These are phyloP conservation scores for Diarsia rubi DNA, from an alignment of 2,888 invertebrate species.

Conservation along the genomic window DNA sequence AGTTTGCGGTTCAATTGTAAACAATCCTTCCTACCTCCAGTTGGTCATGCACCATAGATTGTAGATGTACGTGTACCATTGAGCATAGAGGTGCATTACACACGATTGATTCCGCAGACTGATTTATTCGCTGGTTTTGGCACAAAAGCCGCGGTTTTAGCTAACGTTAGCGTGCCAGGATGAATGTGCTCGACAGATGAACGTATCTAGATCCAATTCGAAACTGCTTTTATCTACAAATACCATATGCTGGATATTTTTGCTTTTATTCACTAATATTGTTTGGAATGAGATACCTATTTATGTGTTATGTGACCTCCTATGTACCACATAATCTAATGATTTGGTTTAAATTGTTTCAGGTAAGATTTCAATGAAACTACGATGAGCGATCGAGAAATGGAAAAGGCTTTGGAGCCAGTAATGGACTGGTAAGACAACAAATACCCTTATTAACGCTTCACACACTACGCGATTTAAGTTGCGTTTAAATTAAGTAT, in stretches of 20 bases:
- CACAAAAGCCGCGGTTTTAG: constrained; percentile 54
- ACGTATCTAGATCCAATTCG: constrained; percentile 27
- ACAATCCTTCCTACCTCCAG: neutral
- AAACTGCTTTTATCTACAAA: constrained; percentile 31
- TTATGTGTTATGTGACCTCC: neutral
- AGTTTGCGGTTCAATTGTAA: neutral
- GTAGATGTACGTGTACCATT: neutral
- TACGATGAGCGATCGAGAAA: neutral
- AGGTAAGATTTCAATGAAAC: constrained; percentile 54
- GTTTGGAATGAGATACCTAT: neutral
- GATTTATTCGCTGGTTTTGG: constrained; percentile 64
- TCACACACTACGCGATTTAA: neutral
- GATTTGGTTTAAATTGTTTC: constrained; percentile 58
- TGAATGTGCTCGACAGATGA: constrained; percentile 21
- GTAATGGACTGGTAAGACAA: neutral
- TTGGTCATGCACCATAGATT: neutral
- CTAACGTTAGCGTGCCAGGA: constrained; percentile 11
- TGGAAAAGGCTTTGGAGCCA: neutral
- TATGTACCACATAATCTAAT: constrained; percentile 17
- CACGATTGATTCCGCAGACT: constrained; percentile 68
- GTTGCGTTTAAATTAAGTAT: neutral
- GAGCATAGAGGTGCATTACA: constrained; percentile 14
- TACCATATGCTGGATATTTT: neutral
- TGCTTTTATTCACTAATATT: neutral
- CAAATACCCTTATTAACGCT: neutral